A percentile compares a stretch with the other conserved stretches of the same genome.
phyloP scores from a whole-genome alignment of 1,140 invertebrate species.

The Drosophila ficusphila region DNA sequence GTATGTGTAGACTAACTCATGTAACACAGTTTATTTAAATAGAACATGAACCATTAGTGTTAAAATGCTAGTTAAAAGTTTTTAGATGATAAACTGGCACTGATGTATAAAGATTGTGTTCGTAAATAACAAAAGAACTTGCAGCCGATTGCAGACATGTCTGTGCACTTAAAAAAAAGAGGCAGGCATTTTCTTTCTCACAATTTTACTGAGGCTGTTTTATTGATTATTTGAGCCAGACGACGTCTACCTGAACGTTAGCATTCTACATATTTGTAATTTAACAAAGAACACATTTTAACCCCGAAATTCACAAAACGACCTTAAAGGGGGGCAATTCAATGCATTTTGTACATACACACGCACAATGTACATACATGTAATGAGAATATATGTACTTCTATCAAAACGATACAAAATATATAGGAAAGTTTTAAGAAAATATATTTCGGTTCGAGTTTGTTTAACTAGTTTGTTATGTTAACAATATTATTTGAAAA shows the following conservation, averaged over 20 bases:
- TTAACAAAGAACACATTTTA: constrained; percentile 17
- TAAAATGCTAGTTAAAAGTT: neutral
- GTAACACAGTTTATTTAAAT: constrained; percentile 8
- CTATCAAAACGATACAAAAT: neutral
- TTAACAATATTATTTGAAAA: neutral
- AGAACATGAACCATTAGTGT: neutral
- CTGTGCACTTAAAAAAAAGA: constrained; percentile 25
- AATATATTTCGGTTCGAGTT: no score
- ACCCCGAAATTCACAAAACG: constrained; percentile 28
- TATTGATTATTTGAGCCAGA: constrained; percentile 11
- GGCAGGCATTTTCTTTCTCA: constrained; percentile 2
- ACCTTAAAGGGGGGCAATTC: constrained; percentile 32
- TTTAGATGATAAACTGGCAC: neutral
- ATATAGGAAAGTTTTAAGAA: no score
- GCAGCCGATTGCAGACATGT: constrained; percentile 19
- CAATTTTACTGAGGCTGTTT: neutral
- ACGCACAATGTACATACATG: constrained; percentile 10
- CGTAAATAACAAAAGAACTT: constrained; percentile 9
- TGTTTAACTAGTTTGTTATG: neutral
- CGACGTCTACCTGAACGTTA: neutral
- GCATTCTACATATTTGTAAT: neutral
- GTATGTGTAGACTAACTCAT: neutral
- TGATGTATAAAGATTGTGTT: neutral
- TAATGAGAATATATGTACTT: constrained; percentile 23
- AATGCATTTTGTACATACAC: constrained; percentile 29